phyloP scores from a whole-genome alignment of 2,113 vertebrate species.

The Todiramphus saurophagus region DNA sequence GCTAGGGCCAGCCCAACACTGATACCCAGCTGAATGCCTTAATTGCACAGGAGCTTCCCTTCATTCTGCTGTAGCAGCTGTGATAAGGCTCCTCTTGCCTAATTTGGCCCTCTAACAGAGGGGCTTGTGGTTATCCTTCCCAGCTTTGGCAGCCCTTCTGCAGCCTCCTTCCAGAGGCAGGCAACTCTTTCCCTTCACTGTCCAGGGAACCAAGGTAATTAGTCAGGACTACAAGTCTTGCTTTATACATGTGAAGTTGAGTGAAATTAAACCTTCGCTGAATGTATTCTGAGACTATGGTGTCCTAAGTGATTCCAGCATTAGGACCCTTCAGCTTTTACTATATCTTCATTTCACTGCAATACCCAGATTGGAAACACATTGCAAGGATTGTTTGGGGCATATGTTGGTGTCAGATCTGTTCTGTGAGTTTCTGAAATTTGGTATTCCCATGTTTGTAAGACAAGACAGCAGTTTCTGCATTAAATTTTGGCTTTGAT shows the following conservation, averaged over 20 bases:
- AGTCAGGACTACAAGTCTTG: neutral
- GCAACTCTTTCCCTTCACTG: accelerated
- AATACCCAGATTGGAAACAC: neutral
- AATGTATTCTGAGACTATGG: neutral
- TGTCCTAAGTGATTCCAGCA: neutral
- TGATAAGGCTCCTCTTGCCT: neutral
- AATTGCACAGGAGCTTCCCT: neutral
- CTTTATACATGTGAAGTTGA: neutral
- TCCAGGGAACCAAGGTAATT: neutral
- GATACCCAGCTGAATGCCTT: neutral
- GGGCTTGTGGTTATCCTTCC: neutral
- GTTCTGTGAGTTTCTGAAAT: slow-evolving; percentile 30
- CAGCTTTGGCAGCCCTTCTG: neutral
- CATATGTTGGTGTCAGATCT: neutral
- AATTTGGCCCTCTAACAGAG: neutral
- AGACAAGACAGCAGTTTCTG: slow-evolving; percentile 40
- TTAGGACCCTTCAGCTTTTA: neutral
- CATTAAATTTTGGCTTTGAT: slow-evolving; percentile 27
- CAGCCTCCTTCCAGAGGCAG: neutral
- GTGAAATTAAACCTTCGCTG: neutral
- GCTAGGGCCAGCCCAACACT: neutral
- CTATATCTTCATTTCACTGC: neutral
- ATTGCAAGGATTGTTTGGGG: neutral
- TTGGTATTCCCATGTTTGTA: slow-evolving; percentile 40
- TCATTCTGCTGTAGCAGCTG: neutral